These are phyloP conservation scores for Eupithecia insigniata DNA, from an alignment of 2,888 invertebrate genomes.

Conservation along the genomic window DNA sequence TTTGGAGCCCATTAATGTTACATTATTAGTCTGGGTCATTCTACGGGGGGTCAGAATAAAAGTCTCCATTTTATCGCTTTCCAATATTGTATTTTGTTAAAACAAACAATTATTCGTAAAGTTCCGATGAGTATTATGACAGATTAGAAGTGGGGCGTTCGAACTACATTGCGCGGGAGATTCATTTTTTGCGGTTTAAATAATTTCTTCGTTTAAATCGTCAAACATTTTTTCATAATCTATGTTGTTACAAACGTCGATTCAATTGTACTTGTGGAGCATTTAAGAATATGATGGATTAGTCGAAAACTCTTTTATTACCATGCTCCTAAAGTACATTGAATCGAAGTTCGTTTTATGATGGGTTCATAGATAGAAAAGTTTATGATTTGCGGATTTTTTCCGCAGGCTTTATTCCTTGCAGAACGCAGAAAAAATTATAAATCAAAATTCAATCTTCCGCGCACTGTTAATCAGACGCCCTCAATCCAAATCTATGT, in stretches of 20 bases:
- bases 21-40: no score
- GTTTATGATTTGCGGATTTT: not conserved
- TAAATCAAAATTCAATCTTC: not conserved
- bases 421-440: not conserved
- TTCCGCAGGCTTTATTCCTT: not conserved
- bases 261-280: no score
- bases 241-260: no score
- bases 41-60: no score
- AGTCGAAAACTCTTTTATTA: no score
- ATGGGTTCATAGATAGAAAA: not conserved
- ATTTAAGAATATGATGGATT: no score
- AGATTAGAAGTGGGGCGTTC: not conserved
- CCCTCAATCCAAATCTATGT: not conserved
- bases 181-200: not conserved
- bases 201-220: not conserved
- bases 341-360: no score
- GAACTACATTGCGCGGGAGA: not conserved
- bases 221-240: not conserved
- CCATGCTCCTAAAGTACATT: no score
- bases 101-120: not conserved
- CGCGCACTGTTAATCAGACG: not conserved
- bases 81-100: not conserved
- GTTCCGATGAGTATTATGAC: not conserved
- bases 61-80: not conserved
- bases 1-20: not conserved